A percentile compares a stretch with the other conserved stretches of the same genome.
These are phyloP conservation scores for Chionodraco myersi DNA, from an alignment of 2,113 vertebrate genomes.

Conservation along the genomic window DNA sequence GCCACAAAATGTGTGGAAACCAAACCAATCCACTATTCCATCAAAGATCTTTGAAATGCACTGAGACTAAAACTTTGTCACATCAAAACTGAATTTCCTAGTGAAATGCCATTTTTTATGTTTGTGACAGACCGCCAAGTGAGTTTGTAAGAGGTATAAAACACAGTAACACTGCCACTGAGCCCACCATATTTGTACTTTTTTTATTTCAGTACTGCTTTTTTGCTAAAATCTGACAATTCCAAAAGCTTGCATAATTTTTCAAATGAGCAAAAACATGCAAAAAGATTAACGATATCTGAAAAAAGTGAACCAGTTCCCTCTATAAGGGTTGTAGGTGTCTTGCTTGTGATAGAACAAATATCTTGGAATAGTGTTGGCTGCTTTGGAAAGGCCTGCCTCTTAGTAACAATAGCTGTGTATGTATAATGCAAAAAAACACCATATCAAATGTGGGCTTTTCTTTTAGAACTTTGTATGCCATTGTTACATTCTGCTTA, in stretches of 20 bases:
- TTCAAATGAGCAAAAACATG: too few species aligned
- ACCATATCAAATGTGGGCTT: constrained; percentile 40
- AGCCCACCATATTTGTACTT: constrained; percentile 27
- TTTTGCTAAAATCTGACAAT: constrained; percentile 1
- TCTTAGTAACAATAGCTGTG: constrained; percentile 13
- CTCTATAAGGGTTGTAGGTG: background rate
- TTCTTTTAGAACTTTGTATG: constrained; percentile 18
- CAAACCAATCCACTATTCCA: constrained; percentile 45
- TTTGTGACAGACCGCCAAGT: constrained; percentile 25
- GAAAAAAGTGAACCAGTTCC: background rate
- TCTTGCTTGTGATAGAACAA: constrained; percentile 11
- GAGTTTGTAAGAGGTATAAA: constrained; percentile 25
- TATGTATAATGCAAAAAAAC: constrained; percentile 24
- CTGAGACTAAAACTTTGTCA: constrained; percentile 46
- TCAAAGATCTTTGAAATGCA: constrained; percentile 56
- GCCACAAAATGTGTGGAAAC: constrained; percentile 45
- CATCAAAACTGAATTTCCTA: constrained; percentile 26
- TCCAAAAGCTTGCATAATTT: background rate
- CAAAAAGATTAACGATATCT: too few species aligned
- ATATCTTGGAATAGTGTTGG: background rate
- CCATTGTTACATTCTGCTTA: constrained; percentile 14
- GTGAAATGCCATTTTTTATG: background rate
- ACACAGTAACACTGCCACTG: constrained; percentile 68
- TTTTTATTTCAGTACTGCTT: constrained; percentile 11
- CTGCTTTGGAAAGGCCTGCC: constrained; percentile 13